Conservation (phyloP, 2,113 vertebrate species). For the Cygnus atratus region DNA sequence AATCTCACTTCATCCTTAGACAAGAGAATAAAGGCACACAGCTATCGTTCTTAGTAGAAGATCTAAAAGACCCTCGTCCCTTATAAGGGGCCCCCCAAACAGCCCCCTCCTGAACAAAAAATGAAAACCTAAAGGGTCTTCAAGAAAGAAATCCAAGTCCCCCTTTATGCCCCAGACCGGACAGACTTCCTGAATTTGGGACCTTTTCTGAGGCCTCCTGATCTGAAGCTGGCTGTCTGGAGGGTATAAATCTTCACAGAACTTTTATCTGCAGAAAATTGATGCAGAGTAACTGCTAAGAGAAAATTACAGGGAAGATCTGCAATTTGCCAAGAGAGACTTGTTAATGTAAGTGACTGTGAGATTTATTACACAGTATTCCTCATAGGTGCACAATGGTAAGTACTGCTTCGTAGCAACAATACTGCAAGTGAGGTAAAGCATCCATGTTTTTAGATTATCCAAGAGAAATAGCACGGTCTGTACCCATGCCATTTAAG, state of each 20-base stretch:
- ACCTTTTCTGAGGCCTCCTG: not conserved
- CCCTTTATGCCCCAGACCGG: not conserved
- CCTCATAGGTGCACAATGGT: not conserved
- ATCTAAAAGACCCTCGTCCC: not conserved
- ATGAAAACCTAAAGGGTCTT: not conserved
- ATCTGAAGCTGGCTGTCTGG: not conserved
- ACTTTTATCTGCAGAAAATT: not conserved
- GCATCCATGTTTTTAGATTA: not conserved
- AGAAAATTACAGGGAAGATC: not conserved
- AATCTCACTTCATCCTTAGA: not conserved
- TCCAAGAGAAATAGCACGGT: not conserved
- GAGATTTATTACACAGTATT: not conserved
- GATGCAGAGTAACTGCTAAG: not conserved
- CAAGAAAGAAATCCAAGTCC: not conserved
- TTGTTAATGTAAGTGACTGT: not conserved
- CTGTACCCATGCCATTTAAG: not conserved
- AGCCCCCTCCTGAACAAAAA: not conserved
- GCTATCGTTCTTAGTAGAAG: not conserved
- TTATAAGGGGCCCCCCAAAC: not conserved
- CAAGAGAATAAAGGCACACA: not conserved
- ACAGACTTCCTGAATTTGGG: not conserved
- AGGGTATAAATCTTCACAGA: not conserved
- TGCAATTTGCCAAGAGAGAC: not conserved
- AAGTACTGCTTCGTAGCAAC: not conserved
- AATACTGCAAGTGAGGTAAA: not conserved